phyloP scores from a whole-genome alignment of 2,113 vertebrate genomes.

The Dolichallabes microphthalmus region DNA sequence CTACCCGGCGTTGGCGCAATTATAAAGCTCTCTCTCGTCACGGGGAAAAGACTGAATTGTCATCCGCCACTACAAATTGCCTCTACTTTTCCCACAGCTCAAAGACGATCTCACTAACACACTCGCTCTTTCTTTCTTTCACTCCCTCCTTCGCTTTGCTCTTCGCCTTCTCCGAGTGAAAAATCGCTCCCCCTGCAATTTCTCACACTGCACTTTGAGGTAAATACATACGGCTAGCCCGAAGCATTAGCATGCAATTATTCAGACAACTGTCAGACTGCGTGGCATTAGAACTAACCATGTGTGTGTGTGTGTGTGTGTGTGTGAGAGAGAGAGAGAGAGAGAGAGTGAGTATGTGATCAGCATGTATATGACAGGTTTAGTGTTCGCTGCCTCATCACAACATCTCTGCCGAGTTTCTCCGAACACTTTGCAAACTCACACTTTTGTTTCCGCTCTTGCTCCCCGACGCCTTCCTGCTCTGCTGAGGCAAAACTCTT shows the following conservation, averaged over 20 bases:
- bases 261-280: conserved; percentile 72
- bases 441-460: conserved; percentile 26
- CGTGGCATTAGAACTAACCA: conserved; percentile 52
- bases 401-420: conserved; percentile 24
- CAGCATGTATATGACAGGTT: conserved; percentile 31
- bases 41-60: conserved; percentile 69
- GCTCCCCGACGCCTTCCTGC: conserved; percentile 24
- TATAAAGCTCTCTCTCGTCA: conserved; percentile 65
- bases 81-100: conserved; percentile 65
- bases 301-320: conserved; percentile 5
- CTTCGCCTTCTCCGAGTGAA: conserved; percentile 53
- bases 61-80: conserved; percentile 69
- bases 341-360: conserved; percentile 6
- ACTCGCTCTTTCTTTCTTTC: conserved; percentile 22
- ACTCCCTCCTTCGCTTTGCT: conserved; percentile 57
- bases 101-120: conserved; percentile 65
- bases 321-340: not conserved
- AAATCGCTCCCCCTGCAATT: conserved; percentile 73
- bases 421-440: conserved; percentile 30
- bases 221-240: conserved; percentile 73
- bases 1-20: conserved; percentile 54
- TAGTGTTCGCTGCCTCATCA: conserved; percentile 24
- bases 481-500: conserved; percentile 46
- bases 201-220: conserved; percentile 72
- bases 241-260: conserved; percentile 75